Evolutionary conservation across 2,113 vertebrate species (phyloP).

Genomic region (Grallaria varia): DNA sequence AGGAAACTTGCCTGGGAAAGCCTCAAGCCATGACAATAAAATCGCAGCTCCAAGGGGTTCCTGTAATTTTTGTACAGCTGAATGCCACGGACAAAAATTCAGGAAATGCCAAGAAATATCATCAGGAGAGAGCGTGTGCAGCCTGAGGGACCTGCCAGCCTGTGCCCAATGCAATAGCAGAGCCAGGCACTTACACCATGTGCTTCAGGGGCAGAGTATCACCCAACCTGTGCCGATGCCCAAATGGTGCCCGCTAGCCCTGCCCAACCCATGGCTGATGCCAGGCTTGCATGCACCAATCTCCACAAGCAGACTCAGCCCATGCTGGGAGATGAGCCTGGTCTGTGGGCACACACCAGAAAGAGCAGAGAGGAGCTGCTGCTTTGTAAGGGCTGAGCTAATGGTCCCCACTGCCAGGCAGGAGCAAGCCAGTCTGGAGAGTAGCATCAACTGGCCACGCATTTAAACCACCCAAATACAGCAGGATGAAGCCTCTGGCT

Average conservation of each 20-base stretch:
- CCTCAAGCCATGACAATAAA: not conserved
- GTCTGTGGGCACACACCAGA: accelerated
- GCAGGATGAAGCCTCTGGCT: not conserved
- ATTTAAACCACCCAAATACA: not conserved
- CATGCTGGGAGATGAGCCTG: not conserved
- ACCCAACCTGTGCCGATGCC: not conserved
- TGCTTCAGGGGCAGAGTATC: not conserved
- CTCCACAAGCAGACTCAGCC: not conserved
- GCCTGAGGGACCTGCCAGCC: not conserved
- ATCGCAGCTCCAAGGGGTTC: not conserved
- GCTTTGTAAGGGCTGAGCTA: not conserved
- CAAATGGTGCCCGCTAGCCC: not conserved
- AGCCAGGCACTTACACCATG: not conserved
- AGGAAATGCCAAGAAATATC: not conserved
- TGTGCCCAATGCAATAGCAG: not conserved
- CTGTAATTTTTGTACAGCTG: not conserved
- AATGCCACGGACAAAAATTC: not conserved
- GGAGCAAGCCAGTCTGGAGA: accelerated
- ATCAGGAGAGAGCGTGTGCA: not conserved
- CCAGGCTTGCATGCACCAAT: not conserved
- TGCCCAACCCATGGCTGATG: not conserved
- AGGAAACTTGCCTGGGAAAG: not conserved
- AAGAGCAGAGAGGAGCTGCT: not conserved
- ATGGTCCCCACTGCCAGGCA: not conserved
- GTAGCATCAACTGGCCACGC: not conserved